phyloP scores from a whole-genome alignment of 2,113 vertebrate species.

The Paedocypris sp. region DNA sequence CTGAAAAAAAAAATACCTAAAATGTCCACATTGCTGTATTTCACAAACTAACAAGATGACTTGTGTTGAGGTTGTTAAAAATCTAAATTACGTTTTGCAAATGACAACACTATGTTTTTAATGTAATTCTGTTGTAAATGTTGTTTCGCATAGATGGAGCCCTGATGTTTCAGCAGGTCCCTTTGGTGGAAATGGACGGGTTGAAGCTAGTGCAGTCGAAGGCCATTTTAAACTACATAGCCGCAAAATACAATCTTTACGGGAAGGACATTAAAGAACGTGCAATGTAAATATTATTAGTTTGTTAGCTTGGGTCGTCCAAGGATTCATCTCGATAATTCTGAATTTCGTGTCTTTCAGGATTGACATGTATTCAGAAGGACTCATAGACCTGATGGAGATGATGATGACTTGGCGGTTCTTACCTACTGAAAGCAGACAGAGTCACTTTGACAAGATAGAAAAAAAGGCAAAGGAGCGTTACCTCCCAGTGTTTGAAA shows the following conservation, averaged over 20 bases:
- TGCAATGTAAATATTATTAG: slow-evolving; percentile 56
- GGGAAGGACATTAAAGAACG: slow-evolving; percentile 76
- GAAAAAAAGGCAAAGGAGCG: slow-evolving; percentile 59
- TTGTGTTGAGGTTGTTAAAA: no score
- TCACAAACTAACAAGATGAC: no score
- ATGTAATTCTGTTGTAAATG: no score
- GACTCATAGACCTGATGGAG: slow-evolving; percentile 67
- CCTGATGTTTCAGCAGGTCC: slow-evolving; percentile 80
- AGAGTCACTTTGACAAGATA: slow-evolving; percentile 54
- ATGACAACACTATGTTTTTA: no score
- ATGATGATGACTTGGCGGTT: slow-evolving; percentile 63
- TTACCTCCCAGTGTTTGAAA: slow-evolving; percentile 78
- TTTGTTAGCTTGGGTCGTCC: no score
- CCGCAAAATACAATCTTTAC: slow-evolving; percentile 77
- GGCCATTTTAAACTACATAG: slow-evolving; percentile 79
- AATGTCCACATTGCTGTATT: no score
- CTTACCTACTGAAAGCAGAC: slow-evolving; percentile 44
- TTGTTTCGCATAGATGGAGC: slow-evolving; percentile 51
- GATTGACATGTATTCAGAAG: slow-evolving; percentile 79
- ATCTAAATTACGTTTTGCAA: no score
- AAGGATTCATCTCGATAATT: no score
- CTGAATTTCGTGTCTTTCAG: slow-evolving; percentile 40
- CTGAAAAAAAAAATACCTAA: no score
- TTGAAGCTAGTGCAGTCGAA: slow-evolving; percentile 80
- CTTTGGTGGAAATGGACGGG: slow-evolving; percentile 83